Percentiles rank a stretch among this genome's conserved stretches.
phyloP scores from a whole-genome alignment of 2,113 vertebrate species.

The Stigmatopora argus region DNA sequence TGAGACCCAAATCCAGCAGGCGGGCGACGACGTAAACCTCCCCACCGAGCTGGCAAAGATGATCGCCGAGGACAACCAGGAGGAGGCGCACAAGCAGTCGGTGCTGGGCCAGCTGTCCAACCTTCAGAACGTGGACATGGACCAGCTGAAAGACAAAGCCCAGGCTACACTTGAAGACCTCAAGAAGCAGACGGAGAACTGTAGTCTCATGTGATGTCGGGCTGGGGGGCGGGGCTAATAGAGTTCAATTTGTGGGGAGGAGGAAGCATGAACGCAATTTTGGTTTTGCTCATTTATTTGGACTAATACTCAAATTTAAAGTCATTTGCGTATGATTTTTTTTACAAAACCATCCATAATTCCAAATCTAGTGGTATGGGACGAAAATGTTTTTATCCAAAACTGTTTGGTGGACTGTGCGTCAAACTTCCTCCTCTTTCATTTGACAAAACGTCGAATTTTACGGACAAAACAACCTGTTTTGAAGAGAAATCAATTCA shows the following conservation, averaged over 20 bases:
- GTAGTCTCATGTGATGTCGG: slow-evolving; percentile 82
- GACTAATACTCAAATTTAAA: neutral
- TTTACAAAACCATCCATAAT: neutral
- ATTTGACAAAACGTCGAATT: neutral
- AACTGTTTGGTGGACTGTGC: neutral
- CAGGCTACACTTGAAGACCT: slow-evolving; percentile 92
- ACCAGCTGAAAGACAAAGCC: slow-evolving; percentile 93
- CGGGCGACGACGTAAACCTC: slow-evolving; percentile 83
- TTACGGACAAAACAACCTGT: neutral
- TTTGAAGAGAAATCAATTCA: neutral
- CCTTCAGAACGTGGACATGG: slow-evolving; percentile 91
- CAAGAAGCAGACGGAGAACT: slow-evolving; percentile 93
- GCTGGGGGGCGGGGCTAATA: neutral
- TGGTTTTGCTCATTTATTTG: neutral
- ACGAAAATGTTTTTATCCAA: neutral
- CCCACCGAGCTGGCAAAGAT: slow-evolving; percentile 95
- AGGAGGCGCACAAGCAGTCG: slow-evolving; percentile 84
- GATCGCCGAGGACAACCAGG: slow-evolving; percentile 92
- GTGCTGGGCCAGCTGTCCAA: slow-evolving; percentile 88
- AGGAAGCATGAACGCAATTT: neutral
- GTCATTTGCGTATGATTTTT: neutral
- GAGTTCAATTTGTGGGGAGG: slow-evolving; percentile 12
- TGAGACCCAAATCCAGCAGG: slow-evolving; percentile 93
- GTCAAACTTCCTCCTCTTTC: neutral
- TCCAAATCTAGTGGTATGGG: neutral